Percentiles rank a stretch among this genome's conserved stretches.
Evolutionary conservation across 2,888 invertebrate species (phyloP).

Genomic region (Rhingia campestris): DNA sequence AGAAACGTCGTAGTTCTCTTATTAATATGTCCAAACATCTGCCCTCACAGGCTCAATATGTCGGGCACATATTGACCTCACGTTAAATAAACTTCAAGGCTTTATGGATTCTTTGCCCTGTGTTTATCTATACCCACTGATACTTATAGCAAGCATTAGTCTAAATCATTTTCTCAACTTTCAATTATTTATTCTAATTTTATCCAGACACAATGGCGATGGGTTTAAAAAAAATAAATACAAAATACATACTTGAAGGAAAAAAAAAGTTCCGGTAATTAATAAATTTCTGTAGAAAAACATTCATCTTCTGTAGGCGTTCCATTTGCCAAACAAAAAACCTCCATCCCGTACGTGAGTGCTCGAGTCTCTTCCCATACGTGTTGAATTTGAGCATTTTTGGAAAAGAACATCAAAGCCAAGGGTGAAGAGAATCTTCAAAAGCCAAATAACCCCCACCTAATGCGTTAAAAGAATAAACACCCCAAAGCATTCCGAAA

Average conservation of each 20-base stretch:
- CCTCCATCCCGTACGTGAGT: not conserved
- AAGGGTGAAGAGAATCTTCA: constrained; percentile 31
- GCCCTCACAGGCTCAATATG: no score
- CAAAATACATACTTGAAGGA: not conserved
- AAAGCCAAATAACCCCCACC: constrained; percentile 39
- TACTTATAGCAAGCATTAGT: no score
- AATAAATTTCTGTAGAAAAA: constrained; percentile 4
- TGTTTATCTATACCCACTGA: no score
- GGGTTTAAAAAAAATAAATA: not conserved
- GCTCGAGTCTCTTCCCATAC: no score
- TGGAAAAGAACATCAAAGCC: constrained; percentile 25
- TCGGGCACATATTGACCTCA: no score
- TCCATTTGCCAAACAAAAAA: constrained; percentile 3
- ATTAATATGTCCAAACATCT: no score
- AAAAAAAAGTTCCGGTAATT: constrained; percentile 3
- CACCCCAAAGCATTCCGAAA: constrained; percentile 33
- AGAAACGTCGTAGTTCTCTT: no score
- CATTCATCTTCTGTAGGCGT: constrained; percentile 3
- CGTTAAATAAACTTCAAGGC: no score
- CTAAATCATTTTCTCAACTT: no score
- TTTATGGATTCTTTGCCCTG: no score
- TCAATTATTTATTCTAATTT: no score
- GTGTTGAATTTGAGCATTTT: not conserved
- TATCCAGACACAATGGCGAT: not conserved
- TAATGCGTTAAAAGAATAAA: constrained; percentile 47